A percentile compares a stretch with the other conserved stretches of the same genome.
Evolutionary conservation across 2,113 vertebrate genomes (phyloP).

Genomic region (Campylorhamphus procurvoides): DNA sequence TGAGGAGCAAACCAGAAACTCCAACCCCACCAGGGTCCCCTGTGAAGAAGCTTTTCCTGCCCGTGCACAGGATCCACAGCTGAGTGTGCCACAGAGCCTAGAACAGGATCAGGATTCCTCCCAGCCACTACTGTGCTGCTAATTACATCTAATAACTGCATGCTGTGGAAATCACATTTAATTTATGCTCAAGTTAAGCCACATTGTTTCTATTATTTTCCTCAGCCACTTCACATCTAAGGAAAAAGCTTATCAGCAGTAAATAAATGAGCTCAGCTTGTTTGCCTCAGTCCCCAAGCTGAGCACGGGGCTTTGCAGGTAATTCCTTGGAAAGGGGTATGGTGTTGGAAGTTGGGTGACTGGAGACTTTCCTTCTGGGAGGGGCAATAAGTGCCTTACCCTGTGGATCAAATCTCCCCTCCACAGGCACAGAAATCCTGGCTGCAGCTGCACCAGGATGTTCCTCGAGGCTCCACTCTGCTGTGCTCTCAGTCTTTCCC

Average conservation of each 20-base stretch:
- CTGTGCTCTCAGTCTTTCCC: background rate
- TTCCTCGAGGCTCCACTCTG: background rate
- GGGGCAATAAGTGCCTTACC: background rate
- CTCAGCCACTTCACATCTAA: background rate
- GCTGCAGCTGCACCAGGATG: background rate
- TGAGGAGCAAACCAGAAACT: background rate
- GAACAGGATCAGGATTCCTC: slow-evolving; percentile 22
- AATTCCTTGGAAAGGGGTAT: background rate
- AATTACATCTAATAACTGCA: slow-evolving; percentile 53
- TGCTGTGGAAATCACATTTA: slow-evolving; percentile 34
- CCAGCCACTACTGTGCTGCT: background rate
- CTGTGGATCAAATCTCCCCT: background rate
- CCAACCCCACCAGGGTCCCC: background rate
- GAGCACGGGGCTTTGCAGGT: background rate
- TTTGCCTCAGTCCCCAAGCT: background rate
- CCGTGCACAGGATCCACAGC: background rate
- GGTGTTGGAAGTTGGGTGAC: background rate
- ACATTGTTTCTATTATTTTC: background rate
- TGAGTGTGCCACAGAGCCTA: background rate
- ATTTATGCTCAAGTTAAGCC: background rate
- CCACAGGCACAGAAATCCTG: background rate
- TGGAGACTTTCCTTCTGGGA: background rate
- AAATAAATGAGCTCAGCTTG: background rate
- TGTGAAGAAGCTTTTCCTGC: background rate
- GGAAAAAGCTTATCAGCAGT: background rate